phyloP scores from a whole-genome alignment of 1,140 invertebrate genomes.

The Zophobas morio region DNA sequence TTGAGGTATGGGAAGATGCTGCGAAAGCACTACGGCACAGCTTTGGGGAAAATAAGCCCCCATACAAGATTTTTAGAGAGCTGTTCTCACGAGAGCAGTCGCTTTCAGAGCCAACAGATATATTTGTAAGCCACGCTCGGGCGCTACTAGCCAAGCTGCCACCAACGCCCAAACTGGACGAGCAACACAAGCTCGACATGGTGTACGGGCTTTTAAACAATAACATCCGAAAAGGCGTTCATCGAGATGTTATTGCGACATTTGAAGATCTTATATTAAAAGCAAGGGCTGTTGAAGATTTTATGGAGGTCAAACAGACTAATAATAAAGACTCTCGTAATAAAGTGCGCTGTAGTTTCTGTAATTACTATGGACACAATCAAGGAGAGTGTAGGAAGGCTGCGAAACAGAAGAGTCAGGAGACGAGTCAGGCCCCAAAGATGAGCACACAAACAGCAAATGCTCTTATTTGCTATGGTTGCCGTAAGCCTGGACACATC shows the following conservation, averaged over 20 bases:
- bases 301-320: not conserved
- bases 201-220: not conserved
- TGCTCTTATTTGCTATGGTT: too few species aligned
- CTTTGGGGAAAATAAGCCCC: not conserved
- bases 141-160: not conserved
- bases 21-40: not conserved
- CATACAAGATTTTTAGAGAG: not conserved
- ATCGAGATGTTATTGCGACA: not conserved
- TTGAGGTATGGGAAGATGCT: constrained; percentile 12
- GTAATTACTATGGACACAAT: too few species aligned
- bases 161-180: not conserved
- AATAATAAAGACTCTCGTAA: too few species aligned
- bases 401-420: too few species aligned
- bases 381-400: too few species aligned
- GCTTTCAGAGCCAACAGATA: not conserved
- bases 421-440: too few species aligned
- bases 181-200: not conserved
- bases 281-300: not conserved
- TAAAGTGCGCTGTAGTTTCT: too few species aligned
- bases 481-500: not conserved
- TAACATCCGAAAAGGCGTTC: not conserved
- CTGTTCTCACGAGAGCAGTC: not conserved
- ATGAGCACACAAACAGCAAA: too few species aligned
- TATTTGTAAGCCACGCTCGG: not conserved
- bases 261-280: not conserved